Base-by-base conservation (phyloP, 2,113 vertebrate genomes). In the Lamprotornis superbus region DNA sequence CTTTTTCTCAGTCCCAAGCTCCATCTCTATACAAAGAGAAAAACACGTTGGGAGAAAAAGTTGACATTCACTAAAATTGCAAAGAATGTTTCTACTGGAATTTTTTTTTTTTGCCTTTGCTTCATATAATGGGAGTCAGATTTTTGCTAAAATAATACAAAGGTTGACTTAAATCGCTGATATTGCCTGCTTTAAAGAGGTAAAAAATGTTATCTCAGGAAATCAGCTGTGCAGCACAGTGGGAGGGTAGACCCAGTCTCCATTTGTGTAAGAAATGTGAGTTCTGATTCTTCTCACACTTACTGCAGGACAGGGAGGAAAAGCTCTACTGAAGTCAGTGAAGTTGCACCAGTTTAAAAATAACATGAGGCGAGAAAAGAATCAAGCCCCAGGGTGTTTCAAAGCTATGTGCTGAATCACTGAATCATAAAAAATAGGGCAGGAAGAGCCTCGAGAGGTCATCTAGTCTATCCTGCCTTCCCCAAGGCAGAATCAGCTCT, bases 311-410 rank as follows among this genome's bases (percentile, higher is more conserved):
- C 61, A 53, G 53, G 56, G 52, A 71, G 53, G 31, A 87, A 89
- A 89, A 89, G 74, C 73, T 94, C 52, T 55, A 8, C 83, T 81
- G 68, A 96, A 90, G 79, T 78, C 89, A 91, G 57, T 91, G 63
- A 90, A 94, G 81, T 94, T 96, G 61, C 74, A 90, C 69, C 52
- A 92, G 80, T 94, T 92, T 96, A 97, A 95, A 96, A 94, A 93
- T 96, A 97, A 81, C 77, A 84, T 25, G 83, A 94, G 56, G 49
- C 91, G 83, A 96, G 91, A 94, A 93, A 92, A 89, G 87, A 92
- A 89, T 73, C 64, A 79, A 96, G 89, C 95, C 94, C 89, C 83
- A 23, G 89, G 91, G 83, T 64, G 40, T 94, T 95, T 94, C 65
- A 92, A 75, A 97, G 73, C 73, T 93, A 75, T 87, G 73, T 95